Evolutionary conservation across 2,797 vertebrate species (phyloP), one percentile per base, ranked within the genome.

Genomic region (Sphenodon punctatus): DNA sequence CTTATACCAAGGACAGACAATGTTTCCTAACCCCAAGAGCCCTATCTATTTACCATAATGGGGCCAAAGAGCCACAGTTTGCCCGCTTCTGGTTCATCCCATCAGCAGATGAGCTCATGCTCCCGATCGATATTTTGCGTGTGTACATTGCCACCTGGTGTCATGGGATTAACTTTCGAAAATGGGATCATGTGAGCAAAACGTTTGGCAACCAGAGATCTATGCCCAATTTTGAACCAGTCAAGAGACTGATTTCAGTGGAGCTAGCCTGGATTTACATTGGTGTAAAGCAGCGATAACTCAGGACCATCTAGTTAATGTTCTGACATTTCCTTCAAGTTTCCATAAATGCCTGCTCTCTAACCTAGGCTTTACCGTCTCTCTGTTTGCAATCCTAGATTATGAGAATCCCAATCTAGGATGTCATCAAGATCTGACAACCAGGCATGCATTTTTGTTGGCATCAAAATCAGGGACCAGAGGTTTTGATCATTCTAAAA

Each of bases 401-500:
- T n/a, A n/a, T n/a, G n/a, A 43, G 56, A 42, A 25, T 84, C 48
- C 67, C 69, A 39, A 67, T 30, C 32, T 34, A 6, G 2, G 1
- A 55, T 72, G 48, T 38, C 63, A 27, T 34, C 45, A 19, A 51
- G 65, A 63, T n/a, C 25, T 63, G 67, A 61, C 42, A 43, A 63
- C 15, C 34, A 70, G 65, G 56, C 30, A 27, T 3, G 9, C 51
- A 61, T n/a, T 36, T 32, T 34, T 27, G 41, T 48, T 59, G 38
- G 30, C 6, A 0, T 0, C 69, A 63, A 61, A 63, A 81, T 34
- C 68, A 71, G 43, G 73, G 59, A 89, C 78, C 10, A 78, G 71
- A 81, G 73, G 66, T 13, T 30, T n/a, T n/a, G n/a, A n/a, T n/a
- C n/a, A n/a, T n/a, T n/a, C n/a, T 49, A 71, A 70, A 53, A 86